phyloP scores from a whole-genome alignment of 2,797 vertebrate genomes.

The Podargus strigoides region DNA sequence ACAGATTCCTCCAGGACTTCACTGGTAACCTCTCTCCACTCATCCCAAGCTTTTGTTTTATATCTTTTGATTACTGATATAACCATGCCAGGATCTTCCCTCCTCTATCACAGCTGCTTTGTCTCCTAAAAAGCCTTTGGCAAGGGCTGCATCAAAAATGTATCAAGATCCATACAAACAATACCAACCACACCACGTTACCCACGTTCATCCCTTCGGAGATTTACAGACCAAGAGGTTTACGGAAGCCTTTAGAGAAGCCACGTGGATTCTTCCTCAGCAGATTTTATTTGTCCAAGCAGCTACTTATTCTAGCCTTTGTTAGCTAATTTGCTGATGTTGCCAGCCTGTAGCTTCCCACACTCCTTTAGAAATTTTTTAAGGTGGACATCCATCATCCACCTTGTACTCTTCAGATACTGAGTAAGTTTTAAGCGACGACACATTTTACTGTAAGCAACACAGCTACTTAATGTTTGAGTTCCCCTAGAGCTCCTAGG shows the following conservation, averaged over 20 bases:
- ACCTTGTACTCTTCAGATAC: neutral
- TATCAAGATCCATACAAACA: neutral
- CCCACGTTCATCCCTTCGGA: neutral
- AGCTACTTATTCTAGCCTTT: neutral
- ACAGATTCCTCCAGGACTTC: neutral
- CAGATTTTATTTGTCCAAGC: neutral
- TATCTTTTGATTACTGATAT: neutral
- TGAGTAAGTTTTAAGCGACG: neutral
- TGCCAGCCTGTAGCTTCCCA: neutral
- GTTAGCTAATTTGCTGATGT: neutral
- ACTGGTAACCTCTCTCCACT: neutral
- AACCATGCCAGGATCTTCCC: neutral
- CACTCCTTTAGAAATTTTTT: neutral
- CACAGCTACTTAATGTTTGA: neutral
- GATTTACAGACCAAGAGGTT: neutral
- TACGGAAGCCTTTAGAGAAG: neutral
- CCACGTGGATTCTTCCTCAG: neutral
- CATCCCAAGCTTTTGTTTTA: neutral
- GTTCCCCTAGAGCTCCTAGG: neutral
- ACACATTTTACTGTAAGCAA: neutral
- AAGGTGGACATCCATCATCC: neutral
- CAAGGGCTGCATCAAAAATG: neutral
- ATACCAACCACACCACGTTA: neutral
- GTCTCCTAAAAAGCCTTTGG: neutral
- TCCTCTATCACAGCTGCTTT: neutral